Evolutionary conservation across 2,113 vertebrate genomes (phyloP).

Genomic region (Callipepla californica): DNA sequence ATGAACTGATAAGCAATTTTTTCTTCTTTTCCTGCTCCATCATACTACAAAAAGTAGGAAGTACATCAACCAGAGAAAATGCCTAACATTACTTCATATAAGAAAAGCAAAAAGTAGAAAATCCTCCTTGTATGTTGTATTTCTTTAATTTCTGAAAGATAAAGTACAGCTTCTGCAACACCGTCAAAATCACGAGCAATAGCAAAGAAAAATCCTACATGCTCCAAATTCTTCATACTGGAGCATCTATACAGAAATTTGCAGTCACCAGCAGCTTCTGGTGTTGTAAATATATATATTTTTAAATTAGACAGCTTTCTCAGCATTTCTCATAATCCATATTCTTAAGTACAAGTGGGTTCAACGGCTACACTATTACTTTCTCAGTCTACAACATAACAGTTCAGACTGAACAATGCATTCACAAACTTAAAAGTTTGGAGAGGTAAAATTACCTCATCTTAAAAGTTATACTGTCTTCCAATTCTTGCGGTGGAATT

Average conservation of each 20-base stretch:
- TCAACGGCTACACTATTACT: not conserved
- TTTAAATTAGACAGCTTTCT: conserved; percentile 22
- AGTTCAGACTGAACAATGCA: not conserved
- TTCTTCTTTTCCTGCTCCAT: not conserved
- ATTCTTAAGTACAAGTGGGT: not conserved
- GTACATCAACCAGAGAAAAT: not conserved
- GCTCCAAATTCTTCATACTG: not conserved
- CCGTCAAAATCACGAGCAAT: not conserved
- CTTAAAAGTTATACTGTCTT: not conserved
- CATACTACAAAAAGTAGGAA: not conserved
- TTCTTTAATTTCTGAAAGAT: not conserved
- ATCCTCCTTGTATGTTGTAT: not conserved
- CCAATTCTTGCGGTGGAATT: not conserved
- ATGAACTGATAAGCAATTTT: not conserved
- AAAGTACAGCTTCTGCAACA: not conserved
- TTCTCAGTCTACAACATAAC: not conserved
- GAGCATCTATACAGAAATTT: conserved; percentile 10
- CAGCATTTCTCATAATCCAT: conserved; percentile 20
- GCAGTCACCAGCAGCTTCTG: not conserved
- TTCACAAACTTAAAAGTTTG: not conserved
- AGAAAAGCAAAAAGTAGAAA: not conserved
- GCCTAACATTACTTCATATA: not conserved
- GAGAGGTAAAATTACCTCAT: not conserved
- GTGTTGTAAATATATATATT: conserved; percentile 3
- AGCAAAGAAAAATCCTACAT: not conserved